These are phyloP conservation scores for Ploceus nigricollis DNA, from an alignment of 2,113 vertebrate genomes.

Conservation along the genomic window DNA sequence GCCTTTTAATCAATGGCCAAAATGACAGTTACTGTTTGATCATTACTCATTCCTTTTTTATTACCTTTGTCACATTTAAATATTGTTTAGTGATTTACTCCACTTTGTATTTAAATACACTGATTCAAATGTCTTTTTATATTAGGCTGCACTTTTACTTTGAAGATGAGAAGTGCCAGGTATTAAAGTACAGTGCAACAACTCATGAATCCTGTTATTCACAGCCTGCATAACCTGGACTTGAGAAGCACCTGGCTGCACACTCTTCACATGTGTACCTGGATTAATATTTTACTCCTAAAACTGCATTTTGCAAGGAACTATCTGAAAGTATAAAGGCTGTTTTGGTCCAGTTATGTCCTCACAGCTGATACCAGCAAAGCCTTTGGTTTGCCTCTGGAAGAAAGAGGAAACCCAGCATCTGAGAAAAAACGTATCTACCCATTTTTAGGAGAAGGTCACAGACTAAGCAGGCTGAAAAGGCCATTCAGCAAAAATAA, in stretches of 20 bases:
- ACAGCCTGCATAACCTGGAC: background rate
- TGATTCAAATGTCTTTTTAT: conserved; percentile 1
- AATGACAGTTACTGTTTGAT: background rate
- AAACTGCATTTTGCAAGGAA: background rate
- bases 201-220: background rate
- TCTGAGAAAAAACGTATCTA: background rate
- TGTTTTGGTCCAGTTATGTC: fast-evolving
- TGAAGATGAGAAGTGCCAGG: background rate
- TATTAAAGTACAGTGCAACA: background rate
- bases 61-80: background rate
- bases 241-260: background rate
- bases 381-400: background rate
- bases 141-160: background rate
- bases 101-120: conserved; percentile 4
- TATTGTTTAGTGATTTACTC: conserved; percentile 7
- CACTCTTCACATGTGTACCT: background rate
- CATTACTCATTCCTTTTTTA: background rate
- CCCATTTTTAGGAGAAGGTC: conserved; percentile 52
- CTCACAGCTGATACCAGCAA: background rate
- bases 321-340: background rate
- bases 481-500: conserved; percentile 65
- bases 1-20: background rate
- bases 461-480: conserved; percentile 54
- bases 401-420: background rate
- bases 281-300: background rate